Evolutionary conservation across 1,140 invertebrate genomes (phyloP).

Genomic region (Cyphomyrmex costatus): DNA sequence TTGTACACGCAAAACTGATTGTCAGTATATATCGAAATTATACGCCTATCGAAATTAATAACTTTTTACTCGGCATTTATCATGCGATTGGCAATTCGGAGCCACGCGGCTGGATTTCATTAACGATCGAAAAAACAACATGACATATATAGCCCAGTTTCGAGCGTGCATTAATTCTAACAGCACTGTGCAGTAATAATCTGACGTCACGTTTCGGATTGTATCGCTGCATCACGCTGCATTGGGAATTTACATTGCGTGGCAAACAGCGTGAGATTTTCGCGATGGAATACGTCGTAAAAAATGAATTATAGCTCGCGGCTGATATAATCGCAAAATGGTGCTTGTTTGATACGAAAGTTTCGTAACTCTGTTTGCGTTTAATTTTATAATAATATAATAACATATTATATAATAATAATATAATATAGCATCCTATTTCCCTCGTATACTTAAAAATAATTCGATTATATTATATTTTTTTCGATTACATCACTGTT

Average conservation of each 20-base stretch:
- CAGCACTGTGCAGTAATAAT: conserved; percentile 59
- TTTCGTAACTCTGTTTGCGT: background rate
- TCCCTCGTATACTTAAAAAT: too few relatives aligned
- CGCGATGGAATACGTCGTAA: conserved; percentile 37
- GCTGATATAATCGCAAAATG: conserved; percentile 17
- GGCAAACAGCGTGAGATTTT: conserved; percentile 54
- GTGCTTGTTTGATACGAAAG: background rate
- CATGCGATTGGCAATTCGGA: conserved; percentile 52
- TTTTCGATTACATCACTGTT: background rate
- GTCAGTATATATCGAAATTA: conserved; percentile 3
- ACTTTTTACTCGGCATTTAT: conserved; percentile 53
- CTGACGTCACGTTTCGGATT: conserved; percentile 55
- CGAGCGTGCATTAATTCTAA: conserved; percentile 68
- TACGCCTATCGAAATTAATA: conserved; percentile 48
- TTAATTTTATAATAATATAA: conserved; percentile 21
- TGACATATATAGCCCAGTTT: conserved; percentile 2
- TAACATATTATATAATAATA: too few relatives aligned
- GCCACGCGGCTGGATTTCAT: conserved; percentile 54
- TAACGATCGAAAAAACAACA: conserved; percentile 62
- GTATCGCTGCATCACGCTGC: conserved; percentile 31
- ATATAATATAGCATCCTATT: too few relatives aligned
- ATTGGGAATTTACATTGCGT: conserved; percentile 42
- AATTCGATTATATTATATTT: background rate
- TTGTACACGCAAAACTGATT: background rate
- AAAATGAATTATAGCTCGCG: conserved; percentile 33